A percentile compares a stretch with the other conserved stretches of the same genome.
Conservation (phyloP, 1,140 invertebrate genomes). For the Drosophila punjabiensis region DNA sequence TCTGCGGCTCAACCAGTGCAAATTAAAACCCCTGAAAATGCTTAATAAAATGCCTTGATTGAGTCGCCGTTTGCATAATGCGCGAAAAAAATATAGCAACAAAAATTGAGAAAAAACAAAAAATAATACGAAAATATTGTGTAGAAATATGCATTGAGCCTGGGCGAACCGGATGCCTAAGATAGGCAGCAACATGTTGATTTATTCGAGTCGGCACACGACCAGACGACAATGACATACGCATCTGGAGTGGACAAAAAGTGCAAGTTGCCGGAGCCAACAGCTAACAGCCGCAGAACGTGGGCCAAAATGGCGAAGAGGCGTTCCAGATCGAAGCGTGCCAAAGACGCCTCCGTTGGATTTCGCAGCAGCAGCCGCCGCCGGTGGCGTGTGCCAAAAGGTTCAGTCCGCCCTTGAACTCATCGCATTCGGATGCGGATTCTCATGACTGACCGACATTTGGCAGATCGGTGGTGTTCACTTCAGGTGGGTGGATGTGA, state of each 20-base stretch:
- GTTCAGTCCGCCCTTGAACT: slow-evolving; percentile 70
- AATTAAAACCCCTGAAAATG: slow-evolving; percentile 66
- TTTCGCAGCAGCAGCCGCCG: slow-evolving; percentile 1
- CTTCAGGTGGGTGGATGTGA: slow-evolving; percentile 65
- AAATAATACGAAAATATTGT: slow-evolving; percentile 40
- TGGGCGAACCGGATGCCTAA: slow-evolving; percentile 77
- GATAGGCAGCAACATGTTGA: slow-evolving; percentile 68
- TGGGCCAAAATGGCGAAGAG: slow-evolving; percentile 68
- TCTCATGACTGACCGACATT: slow-evolving; percentile 70
- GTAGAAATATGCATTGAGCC: slow-evolving; percentile 44
- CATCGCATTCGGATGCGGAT: slow-evolving; percentile 23
- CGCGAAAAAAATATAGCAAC: slow-evolving; percentile 11
- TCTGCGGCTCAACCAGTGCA: slow-evolving; percentile 32
- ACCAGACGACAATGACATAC: slow-evolving; percentile 70
- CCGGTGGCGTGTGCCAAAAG: slow-evolving; percentile 54
- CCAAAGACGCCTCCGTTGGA: slow-evolving; percentile 47
- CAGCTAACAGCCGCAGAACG: slow-evolving; percentile 22
- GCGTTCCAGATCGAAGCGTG: slow-evolving; percentile 64
- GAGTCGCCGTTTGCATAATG: slow-evolving; percentile 69
- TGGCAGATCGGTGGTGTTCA: slow-evolving; percentile 40
- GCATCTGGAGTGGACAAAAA: slow-evolving; percentile 58
- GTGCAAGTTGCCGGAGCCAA: slow-evolving; percentile 60
- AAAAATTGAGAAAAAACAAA: slow-evolving; percentile 9
- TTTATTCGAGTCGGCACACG: slow-evolving; percentile 78
- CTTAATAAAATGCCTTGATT: slow-evolving; percentile 80